A percentile compares a stretch with the other conserved stretches of the same genome.
phyloP scores from a whole-genome alignment of 2,888 invertebrate genomes.

The Tetragnatha montana region DNA sequence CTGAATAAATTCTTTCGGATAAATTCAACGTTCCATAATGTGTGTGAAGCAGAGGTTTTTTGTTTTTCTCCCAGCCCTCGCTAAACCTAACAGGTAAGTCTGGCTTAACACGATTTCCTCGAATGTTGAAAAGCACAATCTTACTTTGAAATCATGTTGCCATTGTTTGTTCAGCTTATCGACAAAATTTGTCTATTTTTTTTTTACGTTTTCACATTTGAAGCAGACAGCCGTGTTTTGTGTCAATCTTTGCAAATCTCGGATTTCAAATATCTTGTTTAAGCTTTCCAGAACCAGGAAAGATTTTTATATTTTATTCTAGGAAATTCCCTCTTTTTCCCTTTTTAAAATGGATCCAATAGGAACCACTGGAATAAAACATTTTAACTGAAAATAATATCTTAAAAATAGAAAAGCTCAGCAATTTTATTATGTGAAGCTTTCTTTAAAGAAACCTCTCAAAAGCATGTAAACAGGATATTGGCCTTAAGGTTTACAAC shows the following conservation, averaged over 20 bases:
- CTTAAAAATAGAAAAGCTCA: not conserved
- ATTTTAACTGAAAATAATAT: not conserved
- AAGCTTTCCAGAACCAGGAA: not conserved
- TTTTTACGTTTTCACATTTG: not conserved
- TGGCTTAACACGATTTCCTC: not conserved
- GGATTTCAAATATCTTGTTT: not conserved
- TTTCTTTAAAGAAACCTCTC: not conserved
- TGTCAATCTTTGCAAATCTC: not conserved
- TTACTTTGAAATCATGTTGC: not conserved
- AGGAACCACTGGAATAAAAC: not conserved
- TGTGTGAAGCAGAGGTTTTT: too few relatives aligned
- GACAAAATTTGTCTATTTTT: not conserved
- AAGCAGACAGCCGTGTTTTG: not conserved
- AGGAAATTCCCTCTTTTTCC: not conserved
- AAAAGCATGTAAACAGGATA: not conserved
- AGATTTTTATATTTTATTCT: not conserved
- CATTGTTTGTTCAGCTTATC: not conserved
- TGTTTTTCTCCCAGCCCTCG: too few relatives aligned
- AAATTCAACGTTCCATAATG: too few relatives aligned
- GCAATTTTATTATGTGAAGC: not conserved
- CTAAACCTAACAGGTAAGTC: too few relatives aligned
- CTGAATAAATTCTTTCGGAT: too few relatives aligned
- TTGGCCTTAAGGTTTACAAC: too few relatives aligned
- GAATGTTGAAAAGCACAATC: not conserved
- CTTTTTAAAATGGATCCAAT: not conserved